phyloP scores from a whole-genome alignment of 2,797 vertebrate genomes.

The Sebastes hubbsi region DNA sequence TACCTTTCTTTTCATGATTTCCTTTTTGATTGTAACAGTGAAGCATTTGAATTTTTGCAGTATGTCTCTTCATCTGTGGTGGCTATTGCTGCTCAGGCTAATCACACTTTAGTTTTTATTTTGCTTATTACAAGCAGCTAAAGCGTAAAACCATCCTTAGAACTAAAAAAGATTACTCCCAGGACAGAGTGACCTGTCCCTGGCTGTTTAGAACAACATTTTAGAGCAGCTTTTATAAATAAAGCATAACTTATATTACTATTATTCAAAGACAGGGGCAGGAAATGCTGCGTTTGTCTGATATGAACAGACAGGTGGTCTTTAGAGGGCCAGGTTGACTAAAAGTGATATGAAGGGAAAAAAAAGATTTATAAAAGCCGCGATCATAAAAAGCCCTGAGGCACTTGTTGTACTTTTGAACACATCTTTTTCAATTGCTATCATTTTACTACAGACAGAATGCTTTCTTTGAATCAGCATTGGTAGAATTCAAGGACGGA shows the following conservation, averaged over 20 bases:
- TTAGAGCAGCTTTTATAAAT: constrained; percentile 32
- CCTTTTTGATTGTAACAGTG: background rate
- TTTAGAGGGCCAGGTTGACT: constrained; percentile 35
- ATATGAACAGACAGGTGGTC: constrained; percentile 54
- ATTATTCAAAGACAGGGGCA: background rate
- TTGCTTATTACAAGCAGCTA: background rate
- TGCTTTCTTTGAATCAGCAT: background rate
- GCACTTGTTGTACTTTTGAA: constrained; percentile 10
- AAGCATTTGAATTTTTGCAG: background rate
- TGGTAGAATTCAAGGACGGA: background rate
- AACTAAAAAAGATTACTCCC: background rate
- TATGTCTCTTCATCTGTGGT: background rate
- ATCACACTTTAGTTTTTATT: background rate
- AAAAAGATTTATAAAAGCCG: constrained; percentile 19
- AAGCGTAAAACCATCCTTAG: background rate
- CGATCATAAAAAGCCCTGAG: constrained; percentile 18
- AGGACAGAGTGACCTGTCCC: background rate
- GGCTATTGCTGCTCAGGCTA: background rate
- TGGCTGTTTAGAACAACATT: background rate
- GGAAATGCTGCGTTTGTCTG: constrained; percentile 27
- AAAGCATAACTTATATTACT: constrained; percentile 1
- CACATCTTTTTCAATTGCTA: constrained; percentile 18
- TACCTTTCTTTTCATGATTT: background rate
- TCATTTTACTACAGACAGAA: background rate
- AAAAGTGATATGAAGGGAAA: constrained; percentile 8